phyloP scores from a whole-genome alignment of 2,888 invertebrate genomes.

The Hofmannophila pseudospretella region DNA sequence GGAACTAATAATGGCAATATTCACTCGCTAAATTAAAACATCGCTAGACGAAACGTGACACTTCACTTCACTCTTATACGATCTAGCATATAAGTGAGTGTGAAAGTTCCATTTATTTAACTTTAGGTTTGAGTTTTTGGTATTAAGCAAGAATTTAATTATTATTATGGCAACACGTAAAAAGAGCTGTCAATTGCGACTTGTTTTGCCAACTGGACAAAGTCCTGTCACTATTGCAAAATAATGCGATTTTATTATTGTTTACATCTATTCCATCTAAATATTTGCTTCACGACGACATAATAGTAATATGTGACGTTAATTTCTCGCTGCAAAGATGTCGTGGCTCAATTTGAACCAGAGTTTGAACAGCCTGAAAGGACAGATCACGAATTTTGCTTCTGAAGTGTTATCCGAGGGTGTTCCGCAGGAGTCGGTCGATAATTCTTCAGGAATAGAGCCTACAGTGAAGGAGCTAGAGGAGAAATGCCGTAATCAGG shows the following conservation, averaged over 20 bases:
- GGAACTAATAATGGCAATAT: too few species aligned
- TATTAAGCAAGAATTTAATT: too few species aligned
- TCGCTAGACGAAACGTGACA: too few species aligned
- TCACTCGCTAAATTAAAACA: too few species aligned
- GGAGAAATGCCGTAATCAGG: constrained; percentile 76
- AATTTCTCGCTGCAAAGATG: constrained; percentile 57
- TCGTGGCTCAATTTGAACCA: constrained; percentile 84
- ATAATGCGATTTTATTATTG: constrained; percentile 68
- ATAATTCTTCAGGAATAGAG: constrained; percentile 29
- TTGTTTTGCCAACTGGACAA: constrained; percentile 76
- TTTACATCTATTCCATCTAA: constrained; percentile 46
- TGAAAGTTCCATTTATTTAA: too few species aligned
- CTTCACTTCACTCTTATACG: too few species aligned
- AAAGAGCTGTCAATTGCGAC: too few species aligned
- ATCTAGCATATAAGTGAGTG: too few species aligned
- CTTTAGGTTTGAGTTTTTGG: too few species aligned
- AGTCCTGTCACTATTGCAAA: constrained; percentile 61
- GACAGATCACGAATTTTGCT: constrained; percentile 92
- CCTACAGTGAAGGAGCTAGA: constrained; percentile 69
- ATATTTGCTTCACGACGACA: constrained; percentile 32
- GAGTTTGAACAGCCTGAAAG: constrained; percentile 85
- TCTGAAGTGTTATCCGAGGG: constrained; percentile 91
- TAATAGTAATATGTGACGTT: constrained; percentile 50
- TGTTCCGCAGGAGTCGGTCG: constrained; percentile 66
- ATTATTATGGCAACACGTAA: too few species aligned